Conservation (phyloP, 2,888 invertebrate species). For the Mamestra brassicae region DNA sequence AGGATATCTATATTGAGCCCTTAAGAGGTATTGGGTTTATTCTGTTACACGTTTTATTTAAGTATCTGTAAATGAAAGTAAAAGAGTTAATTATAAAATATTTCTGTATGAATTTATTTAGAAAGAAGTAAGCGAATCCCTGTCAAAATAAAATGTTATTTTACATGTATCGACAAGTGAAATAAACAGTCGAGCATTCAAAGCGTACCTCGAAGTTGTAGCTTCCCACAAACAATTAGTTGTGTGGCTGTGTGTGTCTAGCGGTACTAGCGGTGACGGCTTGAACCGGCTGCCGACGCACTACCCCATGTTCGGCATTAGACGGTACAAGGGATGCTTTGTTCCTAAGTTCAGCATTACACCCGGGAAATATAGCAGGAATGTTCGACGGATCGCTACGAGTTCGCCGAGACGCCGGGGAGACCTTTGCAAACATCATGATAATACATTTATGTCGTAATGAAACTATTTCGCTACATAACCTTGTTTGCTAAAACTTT, state of each 20-base stretch:
- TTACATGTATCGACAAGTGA: slow-evolving; percentile 17
- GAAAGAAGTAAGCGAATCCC: too few species aligned
- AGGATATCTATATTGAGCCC: too few species aligned
- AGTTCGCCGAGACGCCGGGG: slow-evolving; percentile 70
- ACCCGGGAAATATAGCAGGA: slow-evolving; percentile 77
- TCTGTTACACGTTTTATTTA: too few species aligned
- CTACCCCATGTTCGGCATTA: slow-evolving; percentile 68
- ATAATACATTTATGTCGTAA: slow-evolving; percentile 66
- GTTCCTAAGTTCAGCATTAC: slow-evolving; percentile 78
- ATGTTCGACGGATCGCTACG: slow-evolving; percentile 74
- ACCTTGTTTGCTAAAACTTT: slow-evolving; percentile 31
- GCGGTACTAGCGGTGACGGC: slow-evolving; percentile 54
- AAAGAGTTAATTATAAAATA: too few species aligned
- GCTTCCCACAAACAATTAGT: slow-evolving; percentile 62
- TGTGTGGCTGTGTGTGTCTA: slow-evolving; percentile 40
- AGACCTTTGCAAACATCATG: slow-evolving; percentile 66
- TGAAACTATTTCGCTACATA: slow-evolving; percentile 64
- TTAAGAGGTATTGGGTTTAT: too few species aligned
- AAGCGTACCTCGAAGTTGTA: slow-evolving; percentile 40
- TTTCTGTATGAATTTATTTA: too few species aligned
- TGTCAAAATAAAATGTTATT: background rate
- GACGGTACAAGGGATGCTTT: slow-evolving; percentile 77
- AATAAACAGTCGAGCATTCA: slow-evolving; percentile 33
- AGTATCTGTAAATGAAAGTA: too few species aligned
- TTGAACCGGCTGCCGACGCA: slow-evolving; percentile 59